These are phyloP conservation scores for Lepilemur ruficaudatus DNA, from an alignment of 2,797 vertebrate genomes.

Conservation along the genomic window DNA sequence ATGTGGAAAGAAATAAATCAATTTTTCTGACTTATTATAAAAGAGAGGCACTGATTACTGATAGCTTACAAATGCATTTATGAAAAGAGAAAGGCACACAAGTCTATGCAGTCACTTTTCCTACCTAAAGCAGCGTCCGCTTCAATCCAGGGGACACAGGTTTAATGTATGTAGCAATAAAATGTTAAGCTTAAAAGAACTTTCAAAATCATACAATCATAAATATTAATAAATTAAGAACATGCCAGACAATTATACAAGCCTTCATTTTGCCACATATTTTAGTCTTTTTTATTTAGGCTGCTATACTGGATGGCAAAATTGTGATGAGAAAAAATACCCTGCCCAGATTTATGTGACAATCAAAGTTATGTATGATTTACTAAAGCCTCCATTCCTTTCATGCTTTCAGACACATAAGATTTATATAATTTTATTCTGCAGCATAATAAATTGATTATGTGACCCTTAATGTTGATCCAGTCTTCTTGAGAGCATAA, in stretches of 20 bases:
- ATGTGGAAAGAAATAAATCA: background rate
- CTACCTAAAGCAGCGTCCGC: background rate
- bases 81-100: background rate
- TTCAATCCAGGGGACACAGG: background rate
- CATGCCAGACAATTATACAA: background rate
- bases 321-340: constrained; percentile 24
- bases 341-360: constrained; percentile 20
- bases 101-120: background rate
- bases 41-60: background rate
- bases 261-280: background rate
- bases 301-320: background rate
- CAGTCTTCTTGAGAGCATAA: background rate
- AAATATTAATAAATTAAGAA: background rate
- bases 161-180: background rate
- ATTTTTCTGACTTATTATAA: background rate
- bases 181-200: background rate
- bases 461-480: background rate
- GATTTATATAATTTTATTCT: background rate
- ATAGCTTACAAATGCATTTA: background rate
- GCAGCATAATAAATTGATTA: background rate
- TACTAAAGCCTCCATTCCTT: background rate
- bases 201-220: background rate
- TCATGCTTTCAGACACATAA: background rate
- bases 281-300: constrained; percentile 9
- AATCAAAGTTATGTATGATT: constrained; percentile 4